phyloP scores from a whole-genome alignment of 2,888 invertebrate species.

The Deladenus siricidicola region DNA sequence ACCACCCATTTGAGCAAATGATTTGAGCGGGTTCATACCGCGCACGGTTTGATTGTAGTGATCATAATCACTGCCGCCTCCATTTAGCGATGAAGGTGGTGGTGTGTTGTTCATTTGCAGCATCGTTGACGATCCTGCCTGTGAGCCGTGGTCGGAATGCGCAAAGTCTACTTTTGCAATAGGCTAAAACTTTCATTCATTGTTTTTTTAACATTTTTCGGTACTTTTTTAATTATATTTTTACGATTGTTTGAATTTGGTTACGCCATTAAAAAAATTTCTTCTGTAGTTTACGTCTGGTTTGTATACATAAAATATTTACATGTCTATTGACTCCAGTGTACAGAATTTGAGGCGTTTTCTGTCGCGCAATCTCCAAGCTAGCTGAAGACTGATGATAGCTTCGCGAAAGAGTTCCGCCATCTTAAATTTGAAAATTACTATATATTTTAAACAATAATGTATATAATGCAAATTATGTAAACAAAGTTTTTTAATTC shows the following conservation, averaged over 20 bases:
- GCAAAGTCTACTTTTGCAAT: constrained; percentile 42
- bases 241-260: constrained; percentile 3
- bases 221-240: no score
- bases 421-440: constrained; percentile 30
- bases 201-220: no score
- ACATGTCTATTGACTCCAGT: constrained; percentile 49
- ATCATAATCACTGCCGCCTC: not conserved
- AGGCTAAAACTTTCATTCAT: no score
- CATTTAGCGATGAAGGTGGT: constrained; percentile 13
- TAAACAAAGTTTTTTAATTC: constrained; percentile 5
- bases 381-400: constrained; percentile 50
- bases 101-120: constrained; percentile 25
- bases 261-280: not conserved
- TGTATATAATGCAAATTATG: no score
- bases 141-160: constrained; percentile 30
- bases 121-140: constrained; percentile 42
- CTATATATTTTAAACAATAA: no score
- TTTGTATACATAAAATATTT: no score
- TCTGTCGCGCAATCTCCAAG: constrained; percentile 36
- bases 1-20: constrained; percentile 36
- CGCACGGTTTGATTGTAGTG: constrained; percentile 20
- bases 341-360: constrained; percentile 52
- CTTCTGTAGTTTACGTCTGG: no score
- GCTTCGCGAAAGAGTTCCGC: constrained; percentile 41
- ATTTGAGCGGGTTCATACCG: constrained; percentile 24